Evolutionary conservation across 2,113 vertebrate species (phyloP), one percentile per base, ranked within the genome.

Genomic region (Heterotilapia buettikoferi): DNA sequence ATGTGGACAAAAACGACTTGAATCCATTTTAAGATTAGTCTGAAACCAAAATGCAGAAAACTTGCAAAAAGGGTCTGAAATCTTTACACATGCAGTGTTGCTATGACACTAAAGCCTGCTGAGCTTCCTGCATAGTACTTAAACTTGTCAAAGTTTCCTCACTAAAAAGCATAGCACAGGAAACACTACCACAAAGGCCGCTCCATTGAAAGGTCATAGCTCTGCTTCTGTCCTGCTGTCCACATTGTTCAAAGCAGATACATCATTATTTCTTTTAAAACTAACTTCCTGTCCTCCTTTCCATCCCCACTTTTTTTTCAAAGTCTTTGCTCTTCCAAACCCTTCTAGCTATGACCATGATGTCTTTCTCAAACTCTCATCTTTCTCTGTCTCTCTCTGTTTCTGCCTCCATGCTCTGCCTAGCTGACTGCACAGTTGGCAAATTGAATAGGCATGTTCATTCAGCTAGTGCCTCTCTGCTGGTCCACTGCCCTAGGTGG

Each of bases 401-500:
- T 66, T 88, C 57, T 86, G 87, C 87, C 50, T 90, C 85, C 86
- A 56, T 63, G 84, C 84, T 86, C 88, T 88, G 85, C 85, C 80
- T 61, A 21, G 86, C 85, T 88, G 90, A 86, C 84, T 85, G 81
- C 89, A 54, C 56, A 71, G 63, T 89, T 92, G 92, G 91, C 91
- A 82, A 86, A 87, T 89, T 86, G 82, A 92, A 90, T 80, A 82
- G 93, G 73, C 89, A 47, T n/a, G 63, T 83, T 90, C 90, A 86
- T 87, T 90, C 90, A 91, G 57, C 91, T 50, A 82, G 81, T 54
- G 86, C 52, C 81, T 90, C 89, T 88, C 85, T 92, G 84, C 82
- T 88, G 92, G 92, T 90, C 84, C 59, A 38, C 90, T 93, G 92
- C 90, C 92, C 91, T 90, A 54, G 92, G 92, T 92, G 91, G 93